Conservation (phyloP, 2,113 vertebrate genomes). For the Siphamia tubifer region DNA sequence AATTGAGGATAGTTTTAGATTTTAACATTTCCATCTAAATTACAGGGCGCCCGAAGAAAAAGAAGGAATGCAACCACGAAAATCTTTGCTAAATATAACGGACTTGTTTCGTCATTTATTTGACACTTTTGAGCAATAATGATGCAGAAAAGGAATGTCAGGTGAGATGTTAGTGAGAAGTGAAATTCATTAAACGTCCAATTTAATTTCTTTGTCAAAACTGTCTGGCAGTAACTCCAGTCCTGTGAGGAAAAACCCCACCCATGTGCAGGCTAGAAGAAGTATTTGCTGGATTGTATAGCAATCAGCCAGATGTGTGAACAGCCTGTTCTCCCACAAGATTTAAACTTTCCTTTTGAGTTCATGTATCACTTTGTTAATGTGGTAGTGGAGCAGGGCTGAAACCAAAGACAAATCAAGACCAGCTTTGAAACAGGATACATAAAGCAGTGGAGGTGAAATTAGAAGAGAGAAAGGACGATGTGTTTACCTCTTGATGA, state of each 20-base stretch:
- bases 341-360: constrained; percentile 59
- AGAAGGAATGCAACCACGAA: not conserved
- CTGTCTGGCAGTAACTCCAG: not conserved
- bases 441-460: constrained; percentile 56
- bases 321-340: constrained; percentile 61
- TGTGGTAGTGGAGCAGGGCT: constrained; percentile 35
- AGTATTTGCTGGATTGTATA: constrained; percentile 39
- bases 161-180: not conserved
- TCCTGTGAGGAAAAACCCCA: constrained; percentile 26
- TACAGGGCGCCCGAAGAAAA: not conserved
- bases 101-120: not conserved
- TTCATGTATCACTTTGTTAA: constrained; percentile 48
- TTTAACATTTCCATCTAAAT: not conserved
- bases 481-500: constrained; percentile 69
- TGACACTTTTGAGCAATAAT: not conserved
- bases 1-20: not conserved
- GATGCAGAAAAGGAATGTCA: not conserved
- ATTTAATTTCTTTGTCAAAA: constrained; percentile 18
- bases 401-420: constrained; percentile 69
- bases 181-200: not conserved
- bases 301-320: constrained; percentile 67
- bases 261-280: constrained; percentile 23
- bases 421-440: constrained; percentile 66
- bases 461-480: constrained; percentile 58
- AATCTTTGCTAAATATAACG: not conserved